Evolutionary conservation across 2,113 vertebrate species (phyloP).

Genomic region (Eidolon helvum): DNA sequence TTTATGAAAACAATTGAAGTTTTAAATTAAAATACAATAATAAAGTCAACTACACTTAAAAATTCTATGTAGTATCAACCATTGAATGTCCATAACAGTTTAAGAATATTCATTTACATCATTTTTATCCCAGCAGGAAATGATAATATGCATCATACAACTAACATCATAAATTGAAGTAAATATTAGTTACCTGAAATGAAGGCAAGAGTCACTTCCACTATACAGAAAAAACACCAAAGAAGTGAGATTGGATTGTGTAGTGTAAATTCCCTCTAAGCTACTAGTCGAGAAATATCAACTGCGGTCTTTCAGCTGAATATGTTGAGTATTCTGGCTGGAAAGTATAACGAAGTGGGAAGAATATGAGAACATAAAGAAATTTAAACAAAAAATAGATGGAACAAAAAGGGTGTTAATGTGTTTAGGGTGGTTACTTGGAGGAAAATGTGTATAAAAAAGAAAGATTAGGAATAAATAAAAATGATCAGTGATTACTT

Average conservation of each 20-base stretch:
- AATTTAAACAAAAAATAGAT: not conserved
- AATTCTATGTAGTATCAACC: rapidly evolving
- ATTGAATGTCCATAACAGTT: constrained; percentile 37
- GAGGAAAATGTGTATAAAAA: not conserved
- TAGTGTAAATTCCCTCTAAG: not conserved
- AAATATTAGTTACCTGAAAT: not conserved
- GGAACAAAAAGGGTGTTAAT: not conserved
- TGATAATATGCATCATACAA: not conserved
- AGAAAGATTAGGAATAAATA: not conserved
- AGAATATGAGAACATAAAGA: not conserved
- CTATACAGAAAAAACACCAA: not conserved
- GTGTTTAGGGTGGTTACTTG: not conserved
- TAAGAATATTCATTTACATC: not conserved
- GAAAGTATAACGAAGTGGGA: not conserved
- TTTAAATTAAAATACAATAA: not conserved
- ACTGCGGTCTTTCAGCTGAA: not conserved
- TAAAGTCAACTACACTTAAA: constrained; percentile 8
- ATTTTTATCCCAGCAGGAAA: constrained; percentile 46
- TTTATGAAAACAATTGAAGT: not conserved
- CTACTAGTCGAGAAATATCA: not conserved
- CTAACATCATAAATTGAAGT: constrained; percentile 16
- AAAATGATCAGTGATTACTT: not conserved
- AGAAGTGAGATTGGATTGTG: constrained; percentile 34
- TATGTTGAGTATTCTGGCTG: not conserved
- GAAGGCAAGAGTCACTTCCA: not conserved